phyloP scores from a whole-genome alignment of 2,113 vertebrate genomes.

The Macrotus californicus region DNA sequence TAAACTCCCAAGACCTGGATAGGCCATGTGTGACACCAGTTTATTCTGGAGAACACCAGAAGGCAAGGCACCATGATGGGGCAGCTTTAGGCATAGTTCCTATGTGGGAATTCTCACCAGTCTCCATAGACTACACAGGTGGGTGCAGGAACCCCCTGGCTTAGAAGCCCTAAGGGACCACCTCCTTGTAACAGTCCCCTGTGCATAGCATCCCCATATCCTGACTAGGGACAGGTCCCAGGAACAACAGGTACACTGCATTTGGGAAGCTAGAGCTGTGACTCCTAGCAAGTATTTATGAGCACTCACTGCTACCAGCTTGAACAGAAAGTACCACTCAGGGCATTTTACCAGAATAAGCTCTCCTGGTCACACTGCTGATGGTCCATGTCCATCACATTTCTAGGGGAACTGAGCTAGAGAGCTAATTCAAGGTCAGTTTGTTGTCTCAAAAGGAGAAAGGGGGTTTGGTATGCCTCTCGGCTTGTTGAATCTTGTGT shows the following conservation, averaged over 20 bases:
- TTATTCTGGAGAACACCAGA: neutral
- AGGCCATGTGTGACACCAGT: neutral
- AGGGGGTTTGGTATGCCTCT: neutral
- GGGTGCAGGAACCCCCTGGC: neutral
- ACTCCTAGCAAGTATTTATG: neutral
- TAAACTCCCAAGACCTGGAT: neutral
- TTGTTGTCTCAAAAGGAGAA: neutral
- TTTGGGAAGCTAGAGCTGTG: neutral
- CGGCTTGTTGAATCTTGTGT: neutral
- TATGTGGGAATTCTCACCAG: neutral
- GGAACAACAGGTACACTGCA: neutral
- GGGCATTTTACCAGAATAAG: neutral
- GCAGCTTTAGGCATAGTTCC: neutral
- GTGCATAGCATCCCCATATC: neutral
- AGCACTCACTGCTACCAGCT: neutral
- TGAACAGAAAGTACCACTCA: too few species aligned
- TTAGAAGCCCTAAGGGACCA: neutral
- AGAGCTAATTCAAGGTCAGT: neutral
- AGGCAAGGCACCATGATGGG: neutral
- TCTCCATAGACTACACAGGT: neutral
- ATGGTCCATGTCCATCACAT: neutral
- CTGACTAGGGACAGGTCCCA: neutral
- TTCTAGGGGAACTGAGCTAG: neutral
- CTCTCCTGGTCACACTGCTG: neutral
- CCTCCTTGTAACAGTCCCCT: neutral